Percentiles rank a stretch among this genome's conserved stretches.
Evolutionary conservation across 2,797 vertebrate genomes (phyloP).

Genomic region (Taeniopygia guttata): DNA sequence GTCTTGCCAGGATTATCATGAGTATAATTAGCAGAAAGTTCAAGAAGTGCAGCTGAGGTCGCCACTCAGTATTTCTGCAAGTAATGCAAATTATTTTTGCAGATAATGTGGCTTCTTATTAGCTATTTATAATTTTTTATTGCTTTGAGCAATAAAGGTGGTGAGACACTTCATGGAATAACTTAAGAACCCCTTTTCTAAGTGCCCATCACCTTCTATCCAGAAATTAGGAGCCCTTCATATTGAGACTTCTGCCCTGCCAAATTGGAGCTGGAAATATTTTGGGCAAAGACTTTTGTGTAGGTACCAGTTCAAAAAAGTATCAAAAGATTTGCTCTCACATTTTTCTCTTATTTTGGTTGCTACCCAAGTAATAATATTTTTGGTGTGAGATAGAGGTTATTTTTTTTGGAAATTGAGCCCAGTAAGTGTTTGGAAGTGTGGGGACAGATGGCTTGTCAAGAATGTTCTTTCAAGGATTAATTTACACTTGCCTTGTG

Average conservation of each 20-base stretch:
- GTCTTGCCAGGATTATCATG: background rate
- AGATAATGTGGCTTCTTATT: background rate
- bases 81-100: background rate
- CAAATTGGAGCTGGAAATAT: background rate
- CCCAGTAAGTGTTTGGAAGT: background rate
- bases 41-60: background rate
- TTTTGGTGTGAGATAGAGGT: background rate
- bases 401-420: background rate
- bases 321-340: background rate
- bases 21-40: background rate
- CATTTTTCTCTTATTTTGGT: background rate
- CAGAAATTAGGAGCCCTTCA: background rate
- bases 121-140: background rate
- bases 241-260: background rate
- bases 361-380: background rate
- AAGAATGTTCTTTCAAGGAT: background rate
- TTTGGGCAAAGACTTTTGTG: background rate
- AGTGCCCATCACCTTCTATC: background rate
- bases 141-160: background rate
- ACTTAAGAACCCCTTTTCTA: background rate
- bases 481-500: background rate
- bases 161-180: background rate
- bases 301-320: background rate
- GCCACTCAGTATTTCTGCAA: background rate
- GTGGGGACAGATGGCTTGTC: background rate